Evolutionary conservation across 2,888 invertebrate genomes (phyloP), one percentile per base, ranked within the genome.

Genomic region (Rhorus exstirpatorius): DNA sequence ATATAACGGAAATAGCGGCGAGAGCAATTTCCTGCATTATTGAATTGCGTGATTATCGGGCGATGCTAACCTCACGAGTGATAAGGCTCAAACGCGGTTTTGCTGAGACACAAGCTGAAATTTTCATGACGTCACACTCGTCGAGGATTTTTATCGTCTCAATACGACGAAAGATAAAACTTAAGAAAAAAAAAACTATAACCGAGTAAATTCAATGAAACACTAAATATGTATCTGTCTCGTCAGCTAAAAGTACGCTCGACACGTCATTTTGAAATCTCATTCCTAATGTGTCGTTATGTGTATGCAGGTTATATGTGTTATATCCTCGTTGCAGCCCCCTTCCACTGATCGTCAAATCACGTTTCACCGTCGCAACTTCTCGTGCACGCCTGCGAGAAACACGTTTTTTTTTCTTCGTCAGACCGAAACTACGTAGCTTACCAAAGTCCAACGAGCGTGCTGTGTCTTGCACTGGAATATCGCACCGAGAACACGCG

Each of bases 1-100:
- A 94, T 88, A 95, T 87, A 86, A 95, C 93, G 76, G 95, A 95
- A 87, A 95, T 91, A 80, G 93, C 91, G 84, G 94, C 93, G 85
- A 94, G 90, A 84, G 93, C 86, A 86, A 94, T 91, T 90, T 94
- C 94, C 93, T 93, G 91, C 91, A 92, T 93, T 89, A 89, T 90
- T 84, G 84, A 19, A 74, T 67, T 51, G 31, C 12, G n/a, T 46
- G 31, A n/a, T 51, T n/a, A 61, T 35, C 12, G 10, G 21, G 38
- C 58, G 19, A 14, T 35, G 10, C 51, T 65, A 75, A 70, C 74
- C 44, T 58, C 65, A 10, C 51, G 44, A 35, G 58, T 19, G 51
- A 53, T 41, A 49, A 17, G 26, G 8, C 14, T 49, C 49, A 6
- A 58, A 31, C 41, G n/a, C n/a, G 26, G 41, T 63, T n/a, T 58